These are phyloP conservation scores for Muscina levida DNA, from an alignment of 2,888 invertebrate species.

Conservation along the genomic window DNA sequence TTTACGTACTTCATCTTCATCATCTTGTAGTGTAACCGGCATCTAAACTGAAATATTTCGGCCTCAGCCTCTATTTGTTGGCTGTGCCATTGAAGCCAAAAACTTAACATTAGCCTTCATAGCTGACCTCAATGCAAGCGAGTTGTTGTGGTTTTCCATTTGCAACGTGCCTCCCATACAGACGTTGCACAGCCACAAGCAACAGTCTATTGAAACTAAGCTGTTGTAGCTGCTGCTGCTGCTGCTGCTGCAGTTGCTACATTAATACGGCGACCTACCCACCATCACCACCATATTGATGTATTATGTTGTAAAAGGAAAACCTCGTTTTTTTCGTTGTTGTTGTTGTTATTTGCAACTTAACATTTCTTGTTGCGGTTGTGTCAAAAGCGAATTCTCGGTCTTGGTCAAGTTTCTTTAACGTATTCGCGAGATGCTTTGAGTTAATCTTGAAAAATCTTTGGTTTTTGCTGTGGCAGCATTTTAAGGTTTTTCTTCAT, in stretches of 20 bases:
- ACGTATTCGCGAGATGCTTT: not conserved
- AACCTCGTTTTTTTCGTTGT: conserved; percentile 27
- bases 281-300: not conserved
- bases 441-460: conserved; percentile 27
- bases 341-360: too few species aligned
- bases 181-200: conserved; percentile 48
- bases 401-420: conserved; percentile 64
- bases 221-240: conserved; percentile 21
- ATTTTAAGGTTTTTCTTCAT: conserved; percentile 2
- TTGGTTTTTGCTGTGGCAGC: conserved; percentile 3
- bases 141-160: conserved; percentile 38
- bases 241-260: not conserved
- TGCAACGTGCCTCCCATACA: conserved; percentile 47
- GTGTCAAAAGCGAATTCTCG: conserved; percentile 51
- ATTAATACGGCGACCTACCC: not conserved
- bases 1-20: conserved; percentile 13
- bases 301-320: conserved; percentile 32
- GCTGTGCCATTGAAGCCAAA: conserved; percentile 30
- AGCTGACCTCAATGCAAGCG: conserved; percentile 59
- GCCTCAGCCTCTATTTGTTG: conserved; percentile 43
- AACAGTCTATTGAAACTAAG: conserved; percentile 22
- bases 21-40: not conserved
- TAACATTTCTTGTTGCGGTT: too few species aligned
- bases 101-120: conserved; percentile 60
- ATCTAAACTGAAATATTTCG: conserved; percentile 14